Percentiles rank a stretch among this genome's conserved stretches.
phyloP scores from a whole-genome alignment of 35 echinoderm and acorn worm species.

The Lytechinus variegatus region DNA sequence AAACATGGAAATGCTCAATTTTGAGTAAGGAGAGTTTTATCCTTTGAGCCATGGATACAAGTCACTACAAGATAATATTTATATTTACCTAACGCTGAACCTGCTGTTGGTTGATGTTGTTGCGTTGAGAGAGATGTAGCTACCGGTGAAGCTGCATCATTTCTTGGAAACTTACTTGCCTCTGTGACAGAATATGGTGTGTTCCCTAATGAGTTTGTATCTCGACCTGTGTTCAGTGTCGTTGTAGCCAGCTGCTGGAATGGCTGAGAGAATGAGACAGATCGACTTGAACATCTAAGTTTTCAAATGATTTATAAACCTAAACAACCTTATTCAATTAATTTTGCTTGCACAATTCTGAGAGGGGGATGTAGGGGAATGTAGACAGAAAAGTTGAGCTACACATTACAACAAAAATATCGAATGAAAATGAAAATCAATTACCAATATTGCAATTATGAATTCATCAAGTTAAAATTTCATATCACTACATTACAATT shows the following conservation, averaged over 20 bases:
- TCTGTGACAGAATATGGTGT: constrained; percentile 89
- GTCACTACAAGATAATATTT: background rate
- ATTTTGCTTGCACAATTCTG: too few relatives aligned
- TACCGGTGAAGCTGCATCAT: constrained; percentile 92
- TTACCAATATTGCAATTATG: background rate
- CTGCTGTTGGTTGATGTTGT: constrained; percentile 72
- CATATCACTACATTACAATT: background rate
- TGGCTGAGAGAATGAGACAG: constrained; percentile 54
- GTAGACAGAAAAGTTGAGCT: too few relatives aligned
- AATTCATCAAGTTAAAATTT: background rate
- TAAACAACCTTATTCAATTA: too few relatives aligned
- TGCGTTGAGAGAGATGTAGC: constrained; percentile 78
- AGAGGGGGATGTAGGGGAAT: too few relatives aligned
- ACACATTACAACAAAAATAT: too few relatives aligned
- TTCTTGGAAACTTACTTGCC: constrained; percentile 87
- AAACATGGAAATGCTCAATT: too few relatives aligned
- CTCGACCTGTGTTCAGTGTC: constrained; percentile 78
- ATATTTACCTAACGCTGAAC: background rate
- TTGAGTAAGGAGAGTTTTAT: too few relatives aligned
- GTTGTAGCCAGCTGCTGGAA: constrained; percentile 87
- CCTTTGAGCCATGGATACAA: background rate
- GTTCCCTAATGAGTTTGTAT: constrained; percentile 69
- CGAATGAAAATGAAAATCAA: background rate
- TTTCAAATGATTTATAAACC: too few relatives aligned
- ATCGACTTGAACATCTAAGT: too few relatives aligned